Base-by-base conservation (phyloP, 2,888 invertebrate genomes). In the Stenodera caucasica region DNA sequence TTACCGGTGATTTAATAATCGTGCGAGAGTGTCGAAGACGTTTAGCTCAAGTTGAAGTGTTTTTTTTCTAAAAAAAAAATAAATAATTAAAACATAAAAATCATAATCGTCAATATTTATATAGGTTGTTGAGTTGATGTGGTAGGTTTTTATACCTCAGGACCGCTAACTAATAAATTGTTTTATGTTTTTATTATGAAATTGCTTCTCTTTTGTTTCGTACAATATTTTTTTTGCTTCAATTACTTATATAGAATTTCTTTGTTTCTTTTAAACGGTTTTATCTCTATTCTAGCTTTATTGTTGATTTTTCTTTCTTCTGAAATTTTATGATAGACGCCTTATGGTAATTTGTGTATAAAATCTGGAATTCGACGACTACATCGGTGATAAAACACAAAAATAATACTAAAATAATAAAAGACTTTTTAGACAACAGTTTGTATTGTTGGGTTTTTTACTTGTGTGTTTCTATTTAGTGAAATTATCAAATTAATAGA, bases 361-460 rank as follows among this genome's bases (percentile, higher is more conserved):
- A 45, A 21, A 11, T 12, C 50, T 50, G 51, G 32, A 57, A 35
- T 62, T 62, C 53, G 64, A 64, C 60, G 66, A 70, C 66, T 69
- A 66, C 65, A 61, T 64, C 65, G 69, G 71, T 71, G 71, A 70
- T 70, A 71, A 66, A 26, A 26, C 8, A 18, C 18, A 40, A 18
- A 2, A 40, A 18, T 18, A 26, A 26, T 26, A 26, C 3, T 40
- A 9, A 40, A 40, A 40, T 18, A 18, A 14, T 2, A 40, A 45
- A 64, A 66, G 67, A 67, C 70, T 67, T 65, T 7, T 61, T 60
- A 65, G 66, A 58, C 63, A 64, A 63, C 67, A 66, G 58, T 70
- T 70, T 68, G 69, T 70, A 68, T 66, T 65, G 70, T 71, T 70
- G 70, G 67, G 67, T 70, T 71, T 71, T 71, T 67, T 70, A 70